A percentile compares a stretch with the other conserved stretches of the same genome.
phyloP scores from a whole-genome alignment of 2,797 vertebrate genomes.

The Lutjanus argentimaculatus region DNA sequence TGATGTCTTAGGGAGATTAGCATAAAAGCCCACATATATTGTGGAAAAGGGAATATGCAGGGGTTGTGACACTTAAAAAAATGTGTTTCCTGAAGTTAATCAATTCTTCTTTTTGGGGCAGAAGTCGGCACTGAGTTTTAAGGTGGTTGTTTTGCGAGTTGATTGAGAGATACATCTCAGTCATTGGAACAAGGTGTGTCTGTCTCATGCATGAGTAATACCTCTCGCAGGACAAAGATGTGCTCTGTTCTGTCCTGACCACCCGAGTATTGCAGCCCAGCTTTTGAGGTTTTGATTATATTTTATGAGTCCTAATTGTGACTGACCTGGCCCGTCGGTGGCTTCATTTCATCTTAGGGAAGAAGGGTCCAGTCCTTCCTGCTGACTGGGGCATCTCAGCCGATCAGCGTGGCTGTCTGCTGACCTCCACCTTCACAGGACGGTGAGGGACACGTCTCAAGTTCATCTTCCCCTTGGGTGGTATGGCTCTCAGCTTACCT shows the following conservation, averaged over 20 bases:
- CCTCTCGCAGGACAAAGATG: slow-evolving; percentile 77
- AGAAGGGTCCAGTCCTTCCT: slow-evolving; percentile 61
- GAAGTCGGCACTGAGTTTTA: slow-evolving; percentile 21
- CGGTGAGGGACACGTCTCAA: slow-evolving; percentile 88
- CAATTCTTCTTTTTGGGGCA: slow-evolving; percentile 34
- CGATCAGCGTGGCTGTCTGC: slow-evolving; percentile 75
- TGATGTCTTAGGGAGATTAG: slow-evolving; percentile 70
- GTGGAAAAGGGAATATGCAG: slow-evolving; percentile 26
- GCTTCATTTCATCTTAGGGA: slow-evolving; percentile 79
- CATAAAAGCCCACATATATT: slow-evolving; percentile 40
- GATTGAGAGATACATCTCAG: slow-evolving; percentile 71
- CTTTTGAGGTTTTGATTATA: slow-evolving; percentile 86
- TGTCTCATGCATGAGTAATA: slow-evolving; percentile 77
- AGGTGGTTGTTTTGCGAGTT: slow-evolving; percentile 52
- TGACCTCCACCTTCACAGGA: slow-evolving; percentile 86
- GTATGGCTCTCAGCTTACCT: slow-evolving; percentile 86
- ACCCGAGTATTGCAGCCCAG: slow-evolving; percentile 72
- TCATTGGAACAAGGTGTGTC: slow-evolving; percentile 81
- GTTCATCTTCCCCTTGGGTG: slow-evolving; percentile 89
- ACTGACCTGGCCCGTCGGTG: slow-evolving; percentile 77
- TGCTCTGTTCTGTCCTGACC: slow-evolving; percentile 79
- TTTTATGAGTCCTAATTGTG: slow-evolving; percentile 90
- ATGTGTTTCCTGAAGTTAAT: slow-evolving; percentile 46
- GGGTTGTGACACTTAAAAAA: slow-evolving; percentile 56
- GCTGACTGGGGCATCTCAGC: slow-evolving; percentile 67